These are phyloP conservation scores for Knipowitschia caucasica DNA, from an alignment of 2,797 vertebrate genomes.

Conservation along the genomic window DNA sequence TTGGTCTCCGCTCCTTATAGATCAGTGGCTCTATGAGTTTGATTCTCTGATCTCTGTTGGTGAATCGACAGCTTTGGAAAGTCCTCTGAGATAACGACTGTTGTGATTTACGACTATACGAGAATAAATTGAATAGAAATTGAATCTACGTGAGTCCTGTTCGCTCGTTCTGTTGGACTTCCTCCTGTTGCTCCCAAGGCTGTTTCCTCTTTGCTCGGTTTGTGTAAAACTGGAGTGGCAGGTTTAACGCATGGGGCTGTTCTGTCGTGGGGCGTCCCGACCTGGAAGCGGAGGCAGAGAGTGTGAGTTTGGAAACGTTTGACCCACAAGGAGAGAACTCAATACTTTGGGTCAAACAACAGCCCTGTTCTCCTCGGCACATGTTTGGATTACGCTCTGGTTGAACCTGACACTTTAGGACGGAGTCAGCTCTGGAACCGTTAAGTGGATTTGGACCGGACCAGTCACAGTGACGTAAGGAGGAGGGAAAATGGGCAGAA, in stretches of 20 bases:
- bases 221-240: slow-evolving; percentile 3
- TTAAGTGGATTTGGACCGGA: too few relatives aligned
- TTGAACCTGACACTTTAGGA: neutral
- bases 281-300: neutral
- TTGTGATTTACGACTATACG: too few relatives aligned
- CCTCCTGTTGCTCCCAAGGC: neutral
- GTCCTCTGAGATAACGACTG: too few relatives aligned
- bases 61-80: too few relatives aligned
- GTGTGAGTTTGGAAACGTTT: neutral
- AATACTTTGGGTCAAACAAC: neutral
- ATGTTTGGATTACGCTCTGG: neutral
- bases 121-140: too few relatives aligned
- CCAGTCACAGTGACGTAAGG: too few relatives aligned
- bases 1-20: too few relatives aligned
- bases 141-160: neutral
- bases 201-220: neutral
- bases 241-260: neutral
- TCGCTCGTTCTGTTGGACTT: neutral
- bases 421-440: too few relatives aligned
- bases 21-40: too few relatives aligned
- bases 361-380: neutral
- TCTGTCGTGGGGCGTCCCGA: neutral
- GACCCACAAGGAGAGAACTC: slow-evolving; percentile 1
- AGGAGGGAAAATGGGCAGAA: too few relatives aligned
- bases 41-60: too few relatives aligned